A percentile compares a stretch with the other conserved stretches of the same genome.
These are phyloP conservation scores for Aporophyla nigra DNA, from an alignment of 2,888 invertebrate species.

Conservation along the genomic window DNA sequence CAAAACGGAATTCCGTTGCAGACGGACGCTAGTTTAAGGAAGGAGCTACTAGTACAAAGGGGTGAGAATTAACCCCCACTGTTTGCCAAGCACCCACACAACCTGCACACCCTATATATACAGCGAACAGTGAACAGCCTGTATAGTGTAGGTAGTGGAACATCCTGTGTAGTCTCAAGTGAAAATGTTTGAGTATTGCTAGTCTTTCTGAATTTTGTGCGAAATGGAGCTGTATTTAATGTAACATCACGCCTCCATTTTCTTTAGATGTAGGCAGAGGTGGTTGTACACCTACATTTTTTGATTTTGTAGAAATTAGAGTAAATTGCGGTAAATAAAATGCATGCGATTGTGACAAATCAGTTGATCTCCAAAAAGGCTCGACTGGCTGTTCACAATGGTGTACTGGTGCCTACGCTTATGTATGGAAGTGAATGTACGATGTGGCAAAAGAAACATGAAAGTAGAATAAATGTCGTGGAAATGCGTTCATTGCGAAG, in stretches of 20 bases:
- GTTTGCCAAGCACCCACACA: constrained; percentile 60
- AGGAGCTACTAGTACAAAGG: constrained; percentile 63
- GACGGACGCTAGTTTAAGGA: constrained; percentile 68
- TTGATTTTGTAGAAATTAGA: too few species aligned
- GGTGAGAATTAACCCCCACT: constrained; percentile 68
- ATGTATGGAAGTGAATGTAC: too few species aligned
- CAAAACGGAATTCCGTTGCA: constrained; percentile 69
- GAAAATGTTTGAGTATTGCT: constrained; percentile 35
- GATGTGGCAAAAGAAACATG: too few species aligned
- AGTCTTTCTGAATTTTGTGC: constrained; percentile 25
- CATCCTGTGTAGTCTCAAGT: constrained; percentile 46
- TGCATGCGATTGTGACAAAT: too few species aligned
- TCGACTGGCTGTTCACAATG: too few species aligned
- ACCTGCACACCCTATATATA: constrained; percentile 38
- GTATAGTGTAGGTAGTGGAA: constrained; percentile 36
- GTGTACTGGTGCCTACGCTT: too few species aligned
- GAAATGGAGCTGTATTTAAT: constrained; percentile 12
- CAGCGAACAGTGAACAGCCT: constrained; percentile 21
- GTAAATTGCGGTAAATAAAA: too few species aligned
- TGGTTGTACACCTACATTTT: not conserved
- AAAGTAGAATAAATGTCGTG: too few species aligned
- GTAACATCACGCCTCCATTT: not conserved
- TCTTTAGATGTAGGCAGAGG: not conserved
- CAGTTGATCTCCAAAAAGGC: too few species aligned
- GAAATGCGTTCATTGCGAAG: too few species aligned